These are phyloP conservation scores for Araneus ventricosus DNA, from an alignment of 1,140 invertebrate genomes.

Conservation along the genomic window DNA sequence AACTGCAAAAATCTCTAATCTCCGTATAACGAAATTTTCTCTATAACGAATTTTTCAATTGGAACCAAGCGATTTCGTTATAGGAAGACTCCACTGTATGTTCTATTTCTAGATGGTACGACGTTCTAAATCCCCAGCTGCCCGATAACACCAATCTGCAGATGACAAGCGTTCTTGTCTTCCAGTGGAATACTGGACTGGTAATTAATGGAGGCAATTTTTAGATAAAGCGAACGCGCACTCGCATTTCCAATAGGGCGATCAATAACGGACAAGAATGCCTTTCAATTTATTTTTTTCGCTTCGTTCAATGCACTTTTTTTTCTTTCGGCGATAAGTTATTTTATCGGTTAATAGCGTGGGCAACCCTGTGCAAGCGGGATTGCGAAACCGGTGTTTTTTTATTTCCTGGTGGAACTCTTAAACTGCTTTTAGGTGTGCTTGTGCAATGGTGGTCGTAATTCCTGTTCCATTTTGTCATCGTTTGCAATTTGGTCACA, in stretches of 20 bases:
- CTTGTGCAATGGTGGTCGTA: neutral
- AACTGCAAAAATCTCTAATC: too few relatives aligned
- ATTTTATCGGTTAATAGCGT: neutral
- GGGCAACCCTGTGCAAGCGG: neutral
- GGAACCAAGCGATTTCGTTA: too few relatives aligned
- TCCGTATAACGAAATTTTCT: too few relatives aligned
- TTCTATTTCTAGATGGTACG: too few relatives aligned
- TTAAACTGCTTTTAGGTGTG: neutral
- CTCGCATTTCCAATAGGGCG: neutral
- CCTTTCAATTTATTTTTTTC: neutral
- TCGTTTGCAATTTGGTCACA: neutral
- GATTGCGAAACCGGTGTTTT: neutral
- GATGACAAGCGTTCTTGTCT: neutral
- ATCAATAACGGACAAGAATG: slow-evolving; percentile 7
- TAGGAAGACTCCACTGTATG: too few relatives aligned
- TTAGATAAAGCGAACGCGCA: neutral
- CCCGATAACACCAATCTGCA: neutral
- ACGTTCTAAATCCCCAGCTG: neutral
- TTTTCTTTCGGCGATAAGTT: neutral
- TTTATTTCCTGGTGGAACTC: neutral
- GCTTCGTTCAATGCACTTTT: neutral
- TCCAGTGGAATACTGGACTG: neutral
- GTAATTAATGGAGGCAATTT: neutral
- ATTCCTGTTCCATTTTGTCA: slow-evolving; percentile 1
- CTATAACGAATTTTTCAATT: too few relatives aligned